Base-by-base conservation (phyloP, 2,113 vertebrate genomes). In the Zapornia atra region DNA sequence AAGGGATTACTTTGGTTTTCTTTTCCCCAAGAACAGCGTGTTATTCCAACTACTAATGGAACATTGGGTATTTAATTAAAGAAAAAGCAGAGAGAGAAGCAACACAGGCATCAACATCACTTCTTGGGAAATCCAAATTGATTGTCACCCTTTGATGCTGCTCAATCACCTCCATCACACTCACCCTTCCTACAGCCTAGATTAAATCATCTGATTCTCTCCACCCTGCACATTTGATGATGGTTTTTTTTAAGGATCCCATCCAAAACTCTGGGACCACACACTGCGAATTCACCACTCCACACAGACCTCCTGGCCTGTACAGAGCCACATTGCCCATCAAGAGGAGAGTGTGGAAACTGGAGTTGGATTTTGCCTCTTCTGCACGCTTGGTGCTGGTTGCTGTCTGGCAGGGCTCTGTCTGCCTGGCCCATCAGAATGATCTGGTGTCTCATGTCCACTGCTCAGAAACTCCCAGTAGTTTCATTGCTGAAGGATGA, bases 61-160 rank as follows among this genome's bases (percentile, higher is more conserved):
- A 95, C 92, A 94, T 90, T 87, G 0, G 4, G 93, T 89, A 65
- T 96, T 95, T 97, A 97, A 97, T 97, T 97, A 97, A 96, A 91
- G 95, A 91, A 91, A 93, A 94, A 91, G 76, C 92, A 89, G 72
- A 34, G 79, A 66, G 90, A 97, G 94, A 96, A 96, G 87, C 70
- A 91, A 33, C 68, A 56, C 88, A 72, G 86, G 82, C 90, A 95
- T 95, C 88, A 92, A 95, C 80, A 96, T 97, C 92, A 95, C 90
- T 97, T 97, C 94, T 93, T 72, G 69, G 90, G 81, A 97, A 96
- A 96, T 96, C 94, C 91, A 96, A 89, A 91, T 65, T 94, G 90
- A 95, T 92, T 63, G 92, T 93, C 77, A 85, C 72, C 82, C 96
- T 98, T 97, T 97, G 95, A 97, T 97, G 94, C 96, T 95, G 96